phyloP scores from a whole-genome alignment of 2,797 vertebrate species.

The Molossus molossus region DNA sequence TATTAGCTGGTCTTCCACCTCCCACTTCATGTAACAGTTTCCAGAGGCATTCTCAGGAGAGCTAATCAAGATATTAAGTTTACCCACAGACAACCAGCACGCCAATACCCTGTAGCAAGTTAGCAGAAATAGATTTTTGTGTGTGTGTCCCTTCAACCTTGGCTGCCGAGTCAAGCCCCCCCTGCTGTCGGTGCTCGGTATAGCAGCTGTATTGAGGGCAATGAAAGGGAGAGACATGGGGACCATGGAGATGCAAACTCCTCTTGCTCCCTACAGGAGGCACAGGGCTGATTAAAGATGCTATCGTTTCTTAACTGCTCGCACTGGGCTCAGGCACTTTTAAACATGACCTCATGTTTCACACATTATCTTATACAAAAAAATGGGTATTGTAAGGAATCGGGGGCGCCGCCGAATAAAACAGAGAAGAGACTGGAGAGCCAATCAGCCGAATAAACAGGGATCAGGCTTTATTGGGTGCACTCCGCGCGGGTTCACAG shows the following conservation, averaged over 20 bases:
- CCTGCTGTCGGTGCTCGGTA: not conserved
- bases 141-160: constrained; percentile 41
- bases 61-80: constrained; percentile 80
- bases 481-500: no score
- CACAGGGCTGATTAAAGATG: not conserved
- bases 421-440: no score
- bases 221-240: not conserved
- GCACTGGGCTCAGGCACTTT: not conserved
- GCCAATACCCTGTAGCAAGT: constrained; percentile 65
- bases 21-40: constrained; percentile 56
- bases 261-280: not conserved
- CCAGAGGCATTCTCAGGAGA: constrained; percentile 76
- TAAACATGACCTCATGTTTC: not conserved
- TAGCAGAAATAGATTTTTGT: constrained; percentile 62
- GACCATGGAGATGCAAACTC: not conserved
- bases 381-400: no score
- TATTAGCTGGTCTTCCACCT: constrained; percentile 51
- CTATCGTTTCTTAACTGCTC: constrained; percentile 11
- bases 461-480: no score
- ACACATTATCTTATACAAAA: not conserved
- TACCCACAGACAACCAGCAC: constrained; percentile 49
- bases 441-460: no score
- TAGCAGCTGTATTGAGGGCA: not conserved
- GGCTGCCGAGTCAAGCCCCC: not conserved
- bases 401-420: no score